Base-by-base conservation (phyloP, 2,888 invertebrate species). In the Oegoconia quadripuncta region DNA sequence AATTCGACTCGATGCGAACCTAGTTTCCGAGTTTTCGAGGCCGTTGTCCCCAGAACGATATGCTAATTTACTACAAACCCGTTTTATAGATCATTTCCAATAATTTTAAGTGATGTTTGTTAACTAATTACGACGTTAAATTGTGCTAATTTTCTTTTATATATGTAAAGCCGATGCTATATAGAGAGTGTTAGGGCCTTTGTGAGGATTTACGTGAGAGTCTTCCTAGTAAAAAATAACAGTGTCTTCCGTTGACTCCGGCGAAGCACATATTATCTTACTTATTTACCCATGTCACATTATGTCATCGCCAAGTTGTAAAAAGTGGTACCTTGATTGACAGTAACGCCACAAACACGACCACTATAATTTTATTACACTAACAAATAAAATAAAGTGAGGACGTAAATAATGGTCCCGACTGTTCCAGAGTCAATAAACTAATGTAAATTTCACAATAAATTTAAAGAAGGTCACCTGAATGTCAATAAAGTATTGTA, bases 11-110 rank as follows among this genome's bases (percentile, higher is more conserved):
- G 46, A 44, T 33, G 42, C 40, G 48, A 43, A 48, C 51, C 50
- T 57, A 57, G 48, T 55, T 60, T 53, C 49, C 55, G 49, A n/a
- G n/a, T n/a, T 33, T 27, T 18, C 26, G 49, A 48, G 53, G 55
- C 50, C 51, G 53, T 52, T 55, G 59, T 56, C 53, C 56, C 43
- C 46, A 42, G 46, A 44, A 37, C 34, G 39, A 43, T n/a, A 37
- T 43, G 34, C 47, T 44, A 27, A 13, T 8, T 11, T 11, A 11
- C 40, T 34, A 23, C 32, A 29, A 22, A 32, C 31, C 37, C 37
- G 39, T 43, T 42, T 47, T 39, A 38, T 41, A 41, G 13, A 33
- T 27, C 17, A 25, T 30, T 25, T 43, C 15, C 34, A 13, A 22
- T 34, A 30, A 26, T 9, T 23, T n/a, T n/a, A 14, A 15, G 9